Conservation (phyloP, 2,888 invertebrate genomes). For the Tenthredo scrophulariae region DNA sequence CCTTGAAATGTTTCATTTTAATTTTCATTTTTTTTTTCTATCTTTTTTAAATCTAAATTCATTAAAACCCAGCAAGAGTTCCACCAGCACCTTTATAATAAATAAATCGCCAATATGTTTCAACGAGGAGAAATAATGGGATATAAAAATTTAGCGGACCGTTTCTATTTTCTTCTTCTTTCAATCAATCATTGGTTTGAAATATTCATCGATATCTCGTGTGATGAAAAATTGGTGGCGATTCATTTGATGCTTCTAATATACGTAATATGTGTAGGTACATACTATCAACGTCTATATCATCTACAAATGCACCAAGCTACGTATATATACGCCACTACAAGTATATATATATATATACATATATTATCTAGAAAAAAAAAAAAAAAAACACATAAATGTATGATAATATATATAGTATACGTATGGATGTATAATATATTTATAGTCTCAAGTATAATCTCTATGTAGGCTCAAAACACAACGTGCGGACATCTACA, state of each 20-base stretch:
- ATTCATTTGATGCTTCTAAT: conserved; percentile 18
- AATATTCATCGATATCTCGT: not conserved
- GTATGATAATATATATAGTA: not conserved
- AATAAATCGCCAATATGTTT: conserved; percentile 27
- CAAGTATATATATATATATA: not conserved
- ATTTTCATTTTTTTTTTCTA: not conserved
- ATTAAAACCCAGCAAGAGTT: not conserved
- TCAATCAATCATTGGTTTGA: too few species aligned
- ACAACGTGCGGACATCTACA: conserved; percentile 50
- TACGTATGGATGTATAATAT: not conserved
- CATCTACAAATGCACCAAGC: conserved; percentile 49
- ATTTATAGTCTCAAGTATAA: conserved; percentile 25
- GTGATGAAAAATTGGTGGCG: not conserved
- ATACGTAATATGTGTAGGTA: not conserved
- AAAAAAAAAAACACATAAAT: not conserved
- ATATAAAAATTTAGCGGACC: not conserved
- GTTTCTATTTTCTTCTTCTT: not conserved
- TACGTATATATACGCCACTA: conserved; percentile 37
- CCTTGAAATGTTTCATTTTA: conserved; percentile 6
- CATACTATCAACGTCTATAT: conserved; percentile 28
- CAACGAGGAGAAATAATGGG: not conserved
- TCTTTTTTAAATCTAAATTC: too few species aligned
- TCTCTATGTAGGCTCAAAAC: conserved; percentile 44
- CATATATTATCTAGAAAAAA: conserved; percentile 12
- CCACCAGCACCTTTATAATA: not conserved